Base-by-base conservation (phyloP, 2,888 invertebrate genomes). In the Mystacides longicornis region DNA sequence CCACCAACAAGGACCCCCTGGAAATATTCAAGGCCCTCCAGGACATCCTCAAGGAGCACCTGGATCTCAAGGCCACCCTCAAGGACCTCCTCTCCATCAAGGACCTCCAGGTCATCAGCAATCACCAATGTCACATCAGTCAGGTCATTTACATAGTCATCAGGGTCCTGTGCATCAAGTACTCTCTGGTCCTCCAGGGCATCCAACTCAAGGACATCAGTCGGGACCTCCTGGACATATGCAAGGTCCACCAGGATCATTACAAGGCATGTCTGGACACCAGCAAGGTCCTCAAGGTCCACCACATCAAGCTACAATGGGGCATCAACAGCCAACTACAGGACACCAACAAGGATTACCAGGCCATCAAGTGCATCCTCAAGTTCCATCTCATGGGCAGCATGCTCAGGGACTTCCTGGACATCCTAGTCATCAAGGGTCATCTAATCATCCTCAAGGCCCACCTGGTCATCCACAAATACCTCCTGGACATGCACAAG, bases 281-380 rank as follows among this genome's bases (percentile, higher is more conserved):
- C 23, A 22, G 11, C 57, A 54, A 31, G 52, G 52, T 9, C 57
- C 54, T 37, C 56, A 18, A 3, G 52, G 49, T 19, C 57, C 27
- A 14, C 23, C 37, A 33, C n/a, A n/a, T n/a, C 48, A 48, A 45
- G 50, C 43, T 21, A 43, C 52, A 18, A 52, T 45, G 14, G 52
- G 51, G n/a, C 58, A 75, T 60, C 72, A 70, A 5, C 33, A 72
- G 59, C 72, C 72, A 19, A 72, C 79, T 59, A 72, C 79, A 9
- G 61, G 64, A 16, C 70, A 75, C 73, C 70, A 71, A 2, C 74
- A 73, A 19, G 74, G 72, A 2, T 73, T 74, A 2, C 70, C 58
- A 5, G 49, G 47, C 2, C 54, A 51, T 18, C 27, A 75, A 14
- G 42, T 56, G 21, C 52, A 55, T 51, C 53, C 51, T 54, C 60